Conservation (phyloP, 1,140 invertebrate genomes). For the Drosophila carrolli region DNA sequence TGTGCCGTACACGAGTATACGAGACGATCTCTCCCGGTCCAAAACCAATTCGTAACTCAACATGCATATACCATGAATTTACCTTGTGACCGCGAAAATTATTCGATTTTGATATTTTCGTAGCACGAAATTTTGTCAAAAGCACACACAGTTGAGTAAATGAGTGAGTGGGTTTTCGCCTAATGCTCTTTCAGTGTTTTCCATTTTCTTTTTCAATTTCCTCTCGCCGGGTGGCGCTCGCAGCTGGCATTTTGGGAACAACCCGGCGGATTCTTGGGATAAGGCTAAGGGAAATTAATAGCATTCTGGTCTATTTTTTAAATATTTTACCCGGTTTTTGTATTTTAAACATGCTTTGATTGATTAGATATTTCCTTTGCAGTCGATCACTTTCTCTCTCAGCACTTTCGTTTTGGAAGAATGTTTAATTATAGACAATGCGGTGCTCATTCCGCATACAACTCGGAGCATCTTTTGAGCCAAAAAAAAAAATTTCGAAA, state of each 20-base stretch:
- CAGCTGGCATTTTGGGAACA: slow-evolving; percentile 8
- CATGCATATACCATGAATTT: slow-evolving; percentile 84
- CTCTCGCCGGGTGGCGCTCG: slow-evolving; percentile 43
- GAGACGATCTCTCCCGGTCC: slow-evolving; percentile 85
- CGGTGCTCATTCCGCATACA: slow-evolving; percentile 42
- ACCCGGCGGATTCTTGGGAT: slow-evolving; percentile 24
- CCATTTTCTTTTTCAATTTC: slow-evolving; percentile 28
- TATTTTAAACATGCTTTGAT: slow-evolving; percentile 5
- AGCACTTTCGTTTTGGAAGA: slow-evolving; percentile 45
- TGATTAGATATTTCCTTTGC: slow-evolving; percentile 10
- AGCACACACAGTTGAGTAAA: slow-evolving; percentile 50
- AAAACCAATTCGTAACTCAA: slow-evolving; percentile 85
- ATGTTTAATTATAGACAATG: slow-evolving; percentile 51
- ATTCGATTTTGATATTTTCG: slow-evolving; percentile 82
- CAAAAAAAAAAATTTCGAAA: slow-evolving; percentile 23
- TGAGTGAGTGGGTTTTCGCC: slow-evolving; percentile 34
- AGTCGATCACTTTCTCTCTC: slow-evolving; percentile 32
- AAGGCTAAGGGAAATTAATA: slow-evolving; percentile 10
- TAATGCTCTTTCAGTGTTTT: slow-evolving; percentile 25
- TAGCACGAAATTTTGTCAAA: slow-evolving; percentile 73
- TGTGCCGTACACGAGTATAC: slow-evolving; percentile 83
- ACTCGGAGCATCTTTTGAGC: slow-evolving; percentile 45
- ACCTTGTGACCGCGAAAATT: slow-evolving; percentile 85
- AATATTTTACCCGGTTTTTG: neutral
- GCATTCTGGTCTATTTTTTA: neutral